Base-by-base conservation (phyloP, 2,113 vertebrate species). In the Edolisoma coerulescens region DNA sequence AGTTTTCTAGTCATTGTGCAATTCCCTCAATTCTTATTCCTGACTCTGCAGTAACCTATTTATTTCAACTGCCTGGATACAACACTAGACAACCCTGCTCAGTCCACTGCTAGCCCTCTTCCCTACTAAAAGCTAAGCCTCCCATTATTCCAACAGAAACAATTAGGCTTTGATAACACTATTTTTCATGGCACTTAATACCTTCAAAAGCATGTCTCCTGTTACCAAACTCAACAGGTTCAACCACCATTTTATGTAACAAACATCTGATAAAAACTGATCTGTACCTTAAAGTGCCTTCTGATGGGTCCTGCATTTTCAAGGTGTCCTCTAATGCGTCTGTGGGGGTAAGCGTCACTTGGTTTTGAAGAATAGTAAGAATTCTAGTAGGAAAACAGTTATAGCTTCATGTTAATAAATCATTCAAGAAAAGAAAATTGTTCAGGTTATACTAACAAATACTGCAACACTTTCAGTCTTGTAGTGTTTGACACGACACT, bases 241-340 rank as follows among this genome's bases (percentile, higher is more conserved):
- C 1, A 0, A 47, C 32, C 33, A 53, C 8, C 27, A 22, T 42
- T 87, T 87, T 84, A 92, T 24, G 16, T 27, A 41, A 78, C 7
- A 59, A 28, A 47, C 26, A 76, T 28, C 18, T 23, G 39, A n/a
- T 16, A 97, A 97, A 90, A 76, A 33, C 49, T 53, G 89, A 74
- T 59, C 28, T 71, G 70, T 98, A 98, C 97, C 97, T 98, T 98
- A 77, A 97, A 97, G 70, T 80, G 83, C 95, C 94, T 96, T 91
- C 95, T 95, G 93, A 96, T 84, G 63, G 78, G 84, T 94, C 92
- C 93, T 90, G 81, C 71, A 42, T 97, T 97, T 91, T 97, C 97
- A 89, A 79, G 56, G 67, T 89, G 94, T 89, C 88, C 95, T 89
- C 94, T 91, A 95, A 97, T 79, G 35, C 24, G 59, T 78, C 97